Evolutionary conservation across 2,113 vertebrate genomes (phyloP), one percentile per base, ranked within the genome.

Genomic region (Ivindomyrus marchei): DNA sequence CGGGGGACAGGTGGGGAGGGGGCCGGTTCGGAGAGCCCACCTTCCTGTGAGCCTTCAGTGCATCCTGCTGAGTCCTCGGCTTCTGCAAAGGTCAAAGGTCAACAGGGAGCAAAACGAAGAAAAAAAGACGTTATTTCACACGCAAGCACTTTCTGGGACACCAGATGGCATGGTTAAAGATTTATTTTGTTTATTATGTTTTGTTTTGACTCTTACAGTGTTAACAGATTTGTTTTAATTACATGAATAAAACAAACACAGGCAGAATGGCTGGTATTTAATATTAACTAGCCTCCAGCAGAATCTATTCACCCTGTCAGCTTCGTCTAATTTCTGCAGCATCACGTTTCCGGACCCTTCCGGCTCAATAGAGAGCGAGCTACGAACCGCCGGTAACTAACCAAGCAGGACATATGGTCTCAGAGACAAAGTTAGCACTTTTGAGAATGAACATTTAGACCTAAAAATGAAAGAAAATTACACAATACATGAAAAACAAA

Each of bases 11-110:
- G 93, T 96, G 97, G 90, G 96, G 93, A 92, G 93, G 96, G 91
- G 95, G 95, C 92, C 96, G 15, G 17, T 90, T 85, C 17, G 92
- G 90, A 19, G 91, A 90, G 10, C 96, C 96, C 91, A 96, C 95
- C 95, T 97, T 97, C 96, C 98, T 98, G 92, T 97, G 95, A 95
- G 95, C 97, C 95, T 97, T 99, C 87, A 96, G 96, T 50, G 96
- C 94, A 89, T 97, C 97, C 90, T 96, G 97, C 92, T 96, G 96
- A 94, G 97, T 98, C 96, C 97, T 98, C 93, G 97, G 95, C 92
- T 96, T 97, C 93, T 97, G 97, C 91, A 96, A 95, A 95, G 95
- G 96, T 96, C 27, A 94, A 90, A 87, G 92, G 91, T 92, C 92
- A 46, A 39, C 27, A 4, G 49, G 94, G 92, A 93, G 86, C 90